Conservation (phyloP, 2,113 vertebrate species). For the Cottus gobio region DNA sequence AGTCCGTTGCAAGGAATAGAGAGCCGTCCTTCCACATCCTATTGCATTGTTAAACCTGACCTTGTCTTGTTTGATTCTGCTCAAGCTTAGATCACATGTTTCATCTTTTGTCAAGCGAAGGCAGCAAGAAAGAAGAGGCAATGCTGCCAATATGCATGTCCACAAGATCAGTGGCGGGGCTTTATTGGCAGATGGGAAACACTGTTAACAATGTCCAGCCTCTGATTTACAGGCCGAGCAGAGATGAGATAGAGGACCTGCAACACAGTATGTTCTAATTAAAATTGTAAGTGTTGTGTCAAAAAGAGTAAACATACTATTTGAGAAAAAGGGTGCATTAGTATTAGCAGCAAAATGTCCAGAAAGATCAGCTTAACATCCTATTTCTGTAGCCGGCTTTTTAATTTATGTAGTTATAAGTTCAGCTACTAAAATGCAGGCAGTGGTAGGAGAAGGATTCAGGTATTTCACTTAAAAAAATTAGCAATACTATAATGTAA, state of each 20-base stretch:
- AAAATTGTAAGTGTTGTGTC: background rate
- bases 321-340: slow-evolving; percentile 1
- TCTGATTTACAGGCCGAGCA: slow-evolving; percentile 37
- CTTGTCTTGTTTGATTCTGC: slow-evolving; percentile 43
- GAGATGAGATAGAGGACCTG: slow-evolving; percentile 12
- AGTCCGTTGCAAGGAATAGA: slow-evolving; percentile 34
- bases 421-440: slow-evolving; percentile 2
- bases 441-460: too few species aligned
- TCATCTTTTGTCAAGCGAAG: slow-evolving; percentile 37
- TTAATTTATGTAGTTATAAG: background rate
- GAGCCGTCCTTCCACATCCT: slow-evolving; percentile 42
- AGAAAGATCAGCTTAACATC: background rate
- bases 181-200: slow-evolving; percentile 53
- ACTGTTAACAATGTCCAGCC: slow-evolving; percentile 35
- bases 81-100: slow-evolving; percentile 40
- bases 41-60: slow-evolving; percentile 50
- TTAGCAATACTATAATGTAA: background rate
- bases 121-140: slow-evolving; percentile 18
- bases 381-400: background rate
- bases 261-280: slow-evolving; percentile 17
- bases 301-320: background rate
- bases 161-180: slow-evolving; percentile 4
- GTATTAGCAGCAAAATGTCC: background rate
- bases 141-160: slow-evolving; percentile 33
- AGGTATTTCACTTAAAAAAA: background rate